A percentile compares a stretch with the other conserved stretches of the same genome.
phyloP scores from a whole-genome alignment of 2,888 invertebrate species.

The Aphodius sticticus region DNA sequence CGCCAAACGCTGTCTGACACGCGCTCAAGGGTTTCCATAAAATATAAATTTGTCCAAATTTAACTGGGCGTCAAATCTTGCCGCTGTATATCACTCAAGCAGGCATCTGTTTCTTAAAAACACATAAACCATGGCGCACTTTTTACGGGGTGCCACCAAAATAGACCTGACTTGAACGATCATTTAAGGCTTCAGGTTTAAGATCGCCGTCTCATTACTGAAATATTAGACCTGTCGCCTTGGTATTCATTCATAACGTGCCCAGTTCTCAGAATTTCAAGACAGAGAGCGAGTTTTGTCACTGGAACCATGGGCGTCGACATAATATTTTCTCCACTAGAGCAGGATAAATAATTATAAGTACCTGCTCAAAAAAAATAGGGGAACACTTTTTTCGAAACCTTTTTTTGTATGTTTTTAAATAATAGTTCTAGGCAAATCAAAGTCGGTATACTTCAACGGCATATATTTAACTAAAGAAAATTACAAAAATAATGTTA shows the following conservation, averaged over 20 bases:
- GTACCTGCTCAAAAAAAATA: no score
- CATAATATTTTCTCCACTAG: background rate
- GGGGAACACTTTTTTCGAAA: no score
- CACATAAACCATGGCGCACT: background rate
- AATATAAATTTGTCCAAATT: constrained; percentile 4
- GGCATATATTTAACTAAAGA: no score
- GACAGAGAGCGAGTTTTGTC: background rate
- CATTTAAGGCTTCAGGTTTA: background rate
- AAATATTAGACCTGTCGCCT: background rate
- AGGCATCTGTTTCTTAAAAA: background rate
- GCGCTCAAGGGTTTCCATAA: background rate
- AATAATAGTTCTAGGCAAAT: no score
- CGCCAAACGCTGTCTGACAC: background rate
- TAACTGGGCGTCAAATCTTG: background rate
- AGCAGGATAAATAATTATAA: background rate
- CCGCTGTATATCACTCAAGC: background rate
- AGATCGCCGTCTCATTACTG: background rate
- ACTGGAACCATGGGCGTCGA: background rate
- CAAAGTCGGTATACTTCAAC: no score
- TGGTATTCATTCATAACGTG: background rate
- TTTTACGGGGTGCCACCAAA: background rate
- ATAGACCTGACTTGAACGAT: background rate
- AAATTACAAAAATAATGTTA: no score
- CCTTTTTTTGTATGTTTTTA: no score
- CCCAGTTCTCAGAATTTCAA: background rate